Conservation (phyloP, 2,888 invertebrate species). For the Cotesia congregata region DNA sequence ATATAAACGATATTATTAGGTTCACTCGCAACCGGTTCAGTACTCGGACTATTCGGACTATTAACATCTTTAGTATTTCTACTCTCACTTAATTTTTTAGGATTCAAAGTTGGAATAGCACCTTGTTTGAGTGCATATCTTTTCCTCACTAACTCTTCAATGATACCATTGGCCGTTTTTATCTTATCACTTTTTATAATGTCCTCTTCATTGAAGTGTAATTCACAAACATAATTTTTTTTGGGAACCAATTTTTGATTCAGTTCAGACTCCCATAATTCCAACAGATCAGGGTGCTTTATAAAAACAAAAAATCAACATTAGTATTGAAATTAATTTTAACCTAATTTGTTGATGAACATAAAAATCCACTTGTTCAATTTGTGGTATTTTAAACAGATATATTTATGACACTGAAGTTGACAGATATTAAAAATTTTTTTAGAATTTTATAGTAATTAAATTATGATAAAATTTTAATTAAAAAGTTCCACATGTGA, state of each 20-base stretch:
- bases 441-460: too few species aligned
- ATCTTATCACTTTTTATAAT: neutral
- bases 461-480: too few species aligned
- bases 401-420: too few species aligned
- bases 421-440: too few species aligned
- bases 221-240: conserved; percentile 1
- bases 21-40: neutral
- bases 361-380: neutral
- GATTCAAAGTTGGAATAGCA: neutral
- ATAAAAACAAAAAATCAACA: neutral
- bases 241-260: neutral
- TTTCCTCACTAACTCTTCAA: neutral
- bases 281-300: neutral
- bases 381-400: neutral
- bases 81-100: neutral
- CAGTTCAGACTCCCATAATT: neutral
- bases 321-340: neutral
- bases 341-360: neutral
- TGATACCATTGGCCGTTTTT: neutral
- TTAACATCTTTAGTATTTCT: neutral
- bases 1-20: neutral
- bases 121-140: neutral
- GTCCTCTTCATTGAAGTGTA: neutral
- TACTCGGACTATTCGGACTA: neutral
- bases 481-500: too few species aligned